Evolutionary conservation across 2,113 vertebrate genomes (phyloP).

Genomic region (Dolichallabes microphthalmus): DNA sequence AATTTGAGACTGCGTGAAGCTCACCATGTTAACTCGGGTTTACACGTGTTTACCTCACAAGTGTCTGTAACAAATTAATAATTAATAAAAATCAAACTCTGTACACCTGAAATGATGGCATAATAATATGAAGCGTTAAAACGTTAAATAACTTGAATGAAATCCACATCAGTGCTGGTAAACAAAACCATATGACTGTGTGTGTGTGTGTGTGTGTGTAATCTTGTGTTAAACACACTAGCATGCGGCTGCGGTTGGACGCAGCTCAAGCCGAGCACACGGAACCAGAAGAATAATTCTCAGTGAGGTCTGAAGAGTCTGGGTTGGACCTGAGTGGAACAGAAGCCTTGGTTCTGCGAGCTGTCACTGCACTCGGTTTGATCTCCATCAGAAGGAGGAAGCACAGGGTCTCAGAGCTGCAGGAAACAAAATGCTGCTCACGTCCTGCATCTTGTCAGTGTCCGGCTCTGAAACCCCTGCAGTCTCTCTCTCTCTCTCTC

Average conservation of each 20-base stretch:
- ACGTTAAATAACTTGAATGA: background rate
- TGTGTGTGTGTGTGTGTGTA: background rate
- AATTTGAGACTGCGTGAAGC: too few species aligned
- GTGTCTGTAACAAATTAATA: background rate
- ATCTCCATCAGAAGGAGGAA: constrained; percentile 20
- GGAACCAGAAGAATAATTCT: background rate
- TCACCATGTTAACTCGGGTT: too few species aligned
- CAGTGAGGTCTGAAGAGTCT: constrained; percentile 1
- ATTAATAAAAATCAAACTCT: background rate
- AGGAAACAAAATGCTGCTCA: constrained; percentile 14
- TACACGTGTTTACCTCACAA: background rate
- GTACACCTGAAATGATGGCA: background rate
- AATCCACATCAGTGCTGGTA: background rate
- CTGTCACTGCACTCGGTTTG: constrained; percentile 29
- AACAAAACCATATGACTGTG: background rate
- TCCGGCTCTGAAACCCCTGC: constrained; percentile 18
- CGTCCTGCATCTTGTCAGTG: constrained; percentile 33
- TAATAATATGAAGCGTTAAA: background rate
- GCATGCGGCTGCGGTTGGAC: background rate
- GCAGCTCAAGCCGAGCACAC: background rate
- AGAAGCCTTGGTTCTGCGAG: background rate
- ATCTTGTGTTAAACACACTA: background rate
- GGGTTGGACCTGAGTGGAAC: constrained; percentile 27
- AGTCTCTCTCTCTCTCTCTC: background rate
- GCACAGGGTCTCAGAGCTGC: background rate